These are phyloP conservation scores for Nothobranchius furzeri DNA, from an alignment of 2,113 vertebrate genomes.

Conservation along the genomic window DNA sequence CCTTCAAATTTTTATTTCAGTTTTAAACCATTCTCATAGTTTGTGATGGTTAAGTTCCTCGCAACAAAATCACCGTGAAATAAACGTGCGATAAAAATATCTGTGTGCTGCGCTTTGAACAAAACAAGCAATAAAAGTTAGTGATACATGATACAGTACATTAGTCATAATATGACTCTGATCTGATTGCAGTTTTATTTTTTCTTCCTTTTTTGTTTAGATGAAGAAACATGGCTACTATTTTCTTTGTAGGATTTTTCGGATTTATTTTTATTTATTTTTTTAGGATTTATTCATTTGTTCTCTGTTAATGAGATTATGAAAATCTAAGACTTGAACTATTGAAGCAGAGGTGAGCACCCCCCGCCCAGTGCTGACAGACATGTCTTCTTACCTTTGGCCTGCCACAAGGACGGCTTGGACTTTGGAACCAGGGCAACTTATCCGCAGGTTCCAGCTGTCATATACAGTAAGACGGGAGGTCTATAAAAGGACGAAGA, in stretches of 20 bases:
- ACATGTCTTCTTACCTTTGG: conserved; percentile 75
- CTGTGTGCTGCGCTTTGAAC: conserved; percentile 25
- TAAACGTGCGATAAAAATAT: conserved; percentile 6
- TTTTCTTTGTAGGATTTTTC: too few species aligned
- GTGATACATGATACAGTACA: conserved; percentile 9
- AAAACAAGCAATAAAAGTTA: conserved; percentile 35
- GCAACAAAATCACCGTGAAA: neutral
- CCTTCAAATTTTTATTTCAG: neutral
- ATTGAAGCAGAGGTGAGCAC: conserved; percentile 40
- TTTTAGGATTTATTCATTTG: neutral
- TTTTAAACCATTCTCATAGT: neutral
- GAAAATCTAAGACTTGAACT: neutral
- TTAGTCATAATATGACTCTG: conserved; percentile 6
- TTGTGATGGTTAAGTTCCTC: neutral
- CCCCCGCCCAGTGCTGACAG: conserved; percentile 70
- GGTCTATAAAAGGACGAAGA: conserved; percentile 68
- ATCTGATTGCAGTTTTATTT: conserved; percentile 17
- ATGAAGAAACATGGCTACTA: neutral
- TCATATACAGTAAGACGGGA: conserved; percentile 33
- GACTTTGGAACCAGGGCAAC: conserved; percentile 76
- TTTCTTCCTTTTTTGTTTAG: neutral
- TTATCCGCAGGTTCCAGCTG: conserved; percentile 59
- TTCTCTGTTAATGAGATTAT: neutral
- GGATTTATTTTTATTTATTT: neutral
- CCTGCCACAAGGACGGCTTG: conserved; percentile 76